Percentiles rank a stretch among this genome's conserved stretches.
Conservation (phyloP, 1,140 invertebrate species). For the Aphelinus certus region DNA sequence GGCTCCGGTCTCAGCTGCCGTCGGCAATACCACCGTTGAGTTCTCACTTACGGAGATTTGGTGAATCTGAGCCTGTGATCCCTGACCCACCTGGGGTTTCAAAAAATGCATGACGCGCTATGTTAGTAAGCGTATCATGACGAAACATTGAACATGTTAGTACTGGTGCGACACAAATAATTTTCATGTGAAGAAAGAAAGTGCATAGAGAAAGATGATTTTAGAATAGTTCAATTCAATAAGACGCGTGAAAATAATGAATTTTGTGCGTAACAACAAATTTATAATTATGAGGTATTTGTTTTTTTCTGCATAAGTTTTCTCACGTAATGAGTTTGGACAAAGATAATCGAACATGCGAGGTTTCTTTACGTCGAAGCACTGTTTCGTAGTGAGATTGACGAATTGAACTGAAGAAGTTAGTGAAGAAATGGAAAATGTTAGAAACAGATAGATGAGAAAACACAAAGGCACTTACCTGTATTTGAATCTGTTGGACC, state of each 20-base stretch:
- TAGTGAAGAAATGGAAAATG: background rate
- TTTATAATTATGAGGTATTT: too few relatives aligned
- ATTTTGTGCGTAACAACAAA: too few relatives aligned
- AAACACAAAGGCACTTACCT: constrained; percentile 1
- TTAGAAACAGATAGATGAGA: constrained; percentile 7
- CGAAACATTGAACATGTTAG: constrained; percentile 3
- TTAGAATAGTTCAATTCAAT: too few relatives aligned
- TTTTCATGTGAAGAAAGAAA: background rate
- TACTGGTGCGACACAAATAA: background rate
- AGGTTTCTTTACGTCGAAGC: too few relatives aligned
- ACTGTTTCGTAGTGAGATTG: too few relatives aligned
- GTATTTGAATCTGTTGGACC: constrained; percentile 47
- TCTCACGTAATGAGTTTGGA: too few relatives aligned
- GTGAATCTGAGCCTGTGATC: constrained; percentile 62
- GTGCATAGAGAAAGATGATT: background rate
- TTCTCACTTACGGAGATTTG: constrained; percentile 62
- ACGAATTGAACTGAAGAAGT: too few relatives aligned
- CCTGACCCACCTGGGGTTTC: constrained; percentile 61
- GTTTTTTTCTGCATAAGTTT: too few relatives aligned
- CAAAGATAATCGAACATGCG: too few relatives aligned
- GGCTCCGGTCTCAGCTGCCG: constrained; percentile 65
- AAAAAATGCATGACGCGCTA: constrained; percentile 35
- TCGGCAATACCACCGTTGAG: constrained; percentile 68
- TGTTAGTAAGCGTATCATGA: constrained; percentile 12
- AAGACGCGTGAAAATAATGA: too few relatives aligned